A percentile compares a stretch with the other conserved stretches of the same genome.
Conservation (phyloP, 2,888 invertebrate genomes). For the Lamellibrachia columna region DNA sequence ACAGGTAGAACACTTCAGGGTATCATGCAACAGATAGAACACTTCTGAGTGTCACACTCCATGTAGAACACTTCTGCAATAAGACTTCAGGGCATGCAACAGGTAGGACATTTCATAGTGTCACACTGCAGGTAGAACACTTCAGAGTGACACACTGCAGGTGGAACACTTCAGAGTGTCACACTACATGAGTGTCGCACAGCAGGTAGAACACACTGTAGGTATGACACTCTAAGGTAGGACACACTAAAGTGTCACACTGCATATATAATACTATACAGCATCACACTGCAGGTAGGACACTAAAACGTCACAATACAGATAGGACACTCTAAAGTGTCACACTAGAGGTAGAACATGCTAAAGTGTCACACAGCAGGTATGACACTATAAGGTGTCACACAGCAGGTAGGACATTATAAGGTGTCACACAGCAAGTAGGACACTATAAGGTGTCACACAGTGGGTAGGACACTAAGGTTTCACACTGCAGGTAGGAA, state of each 20-base stretch:
- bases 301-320: too few species aligned
- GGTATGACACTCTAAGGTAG: background rate
- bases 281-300: too few species aligned
- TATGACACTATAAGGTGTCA: background rate
- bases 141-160: background rate
- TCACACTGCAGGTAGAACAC: background rate
- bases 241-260: background rate
- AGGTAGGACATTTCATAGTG: background rate
- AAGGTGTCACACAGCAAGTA: background rate
- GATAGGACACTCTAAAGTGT: background rate
- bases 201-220: background rate
- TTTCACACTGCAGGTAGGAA: background rate
- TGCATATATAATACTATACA: background rate
- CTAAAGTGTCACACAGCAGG: background rate
- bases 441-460: background rate
- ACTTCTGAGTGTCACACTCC: background rate
- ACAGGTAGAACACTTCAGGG: too few species aligned
- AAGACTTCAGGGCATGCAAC: background rate
- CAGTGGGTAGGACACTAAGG: background rate
- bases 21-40: background rate
- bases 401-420: background rate
- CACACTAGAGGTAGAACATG: background rate
- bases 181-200: background rate
- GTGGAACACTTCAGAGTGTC: background rate
- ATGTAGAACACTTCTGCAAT: too few species aligned